Percentiles rank a stretch among this genome's conserved stretches.
Conservation (phyloP, 2,888 invertebrate genomes). For the Plebejus argus region DNA sequence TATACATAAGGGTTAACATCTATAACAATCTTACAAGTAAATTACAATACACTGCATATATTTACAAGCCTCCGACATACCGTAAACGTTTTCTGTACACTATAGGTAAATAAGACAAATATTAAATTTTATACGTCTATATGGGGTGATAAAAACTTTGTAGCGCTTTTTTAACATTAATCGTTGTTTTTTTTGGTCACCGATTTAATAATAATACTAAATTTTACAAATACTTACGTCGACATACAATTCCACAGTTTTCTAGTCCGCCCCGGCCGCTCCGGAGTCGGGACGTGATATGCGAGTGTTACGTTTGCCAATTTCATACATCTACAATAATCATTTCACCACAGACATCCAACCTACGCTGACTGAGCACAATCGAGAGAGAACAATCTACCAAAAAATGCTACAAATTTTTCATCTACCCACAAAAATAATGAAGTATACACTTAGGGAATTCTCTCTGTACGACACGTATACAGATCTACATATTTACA, state of each 20-base stretch:
- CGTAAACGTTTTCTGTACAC: constrained; percentile 32
- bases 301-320: background rate
- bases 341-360: background rate
- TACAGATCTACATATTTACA: constrained; percentile 27
- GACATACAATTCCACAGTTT: background rate
- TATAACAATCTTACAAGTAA: constrained; percentile 69
- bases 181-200: constrained; percentile 13
- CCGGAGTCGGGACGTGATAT: background rate
- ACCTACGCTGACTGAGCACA: background rate
- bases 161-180: constrained; percentile 12
- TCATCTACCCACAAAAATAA: constrained; percentile 11
- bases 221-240: constrained; percentile 4
- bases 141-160: constrained; percentile 3
- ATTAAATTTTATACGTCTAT: constrained; percentile 6
- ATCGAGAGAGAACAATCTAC: background rate
- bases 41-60: constrained; percentile 55
- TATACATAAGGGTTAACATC: constrained; percentile 54
- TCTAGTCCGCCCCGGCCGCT: background rate
- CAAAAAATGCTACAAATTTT: constrained; percentile 27
- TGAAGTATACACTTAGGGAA: background rate
- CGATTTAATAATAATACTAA: background rate
- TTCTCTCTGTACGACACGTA: constrained; percentile 6
- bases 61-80: constrained; percentile 59
- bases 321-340: background rate
- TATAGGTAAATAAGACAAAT: constrained; percentile 3